Evolutionary conservation across 2,113 vertebrate species (phyloP), one percentile per base, ranked within the genome.

Genomic region (Saguinus imperator): DNA sequence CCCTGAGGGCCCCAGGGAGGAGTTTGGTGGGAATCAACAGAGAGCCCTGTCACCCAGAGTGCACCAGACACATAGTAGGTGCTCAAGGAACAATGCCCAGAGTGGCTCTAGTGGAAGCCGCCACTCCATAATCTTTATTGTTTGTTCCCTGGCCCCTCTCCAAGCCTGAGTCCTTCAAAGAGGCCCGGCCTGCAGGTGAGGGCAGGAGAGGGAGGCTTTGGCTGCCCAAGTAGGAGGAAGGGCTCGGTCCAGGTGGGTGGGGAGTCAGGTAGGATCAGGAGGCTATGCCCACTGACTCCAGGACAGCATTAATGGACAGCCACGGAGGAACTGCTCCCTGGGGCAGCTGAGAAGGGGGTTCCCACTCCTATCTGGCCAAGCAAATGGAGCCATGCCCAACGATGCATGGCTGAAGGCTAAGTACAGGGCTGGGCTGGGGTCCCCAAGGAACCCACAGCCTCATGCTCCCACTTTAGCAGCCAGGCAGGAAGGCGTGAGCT

Each of bases 311-410:
- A 37, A 79, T 5, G 40, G 23, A 20, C 25, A 45, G 17, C 9
- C 21, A 48, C 20, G 52, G 43, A 2, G n/a, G 32, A 70, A 45
- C 32, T 68, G 29, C 66, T 85, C 76, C 68, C 83, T n/a, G 32
- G 35, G 50, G 50, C 50, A 40, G 5, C 66, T 18, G 23, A 40
- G 57, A 17, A 57, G 48, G 8, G 45, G 25, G 6, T 20, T 35
- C 87, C 57, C 4, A 0, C 32, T 55, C 73, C 40, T 32, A 8
- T 40, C 25, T 40, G 70, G 64, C 37, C 5, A 1, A 5, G 48
- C n/a, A 40, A 25, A 55, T 1, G 4, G 29, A 61, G 20, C 64
- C 6, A 0, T 6, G 7, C 14, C 37, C 7, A 25, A 29, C 0
- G 4, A 35, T n/a, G 8, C 43, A 50, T 40, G 18, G 40, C 58